Base-by-base conservation (phyloP, 2,888 invertebrate species). In the Phania funesta region DNA sequence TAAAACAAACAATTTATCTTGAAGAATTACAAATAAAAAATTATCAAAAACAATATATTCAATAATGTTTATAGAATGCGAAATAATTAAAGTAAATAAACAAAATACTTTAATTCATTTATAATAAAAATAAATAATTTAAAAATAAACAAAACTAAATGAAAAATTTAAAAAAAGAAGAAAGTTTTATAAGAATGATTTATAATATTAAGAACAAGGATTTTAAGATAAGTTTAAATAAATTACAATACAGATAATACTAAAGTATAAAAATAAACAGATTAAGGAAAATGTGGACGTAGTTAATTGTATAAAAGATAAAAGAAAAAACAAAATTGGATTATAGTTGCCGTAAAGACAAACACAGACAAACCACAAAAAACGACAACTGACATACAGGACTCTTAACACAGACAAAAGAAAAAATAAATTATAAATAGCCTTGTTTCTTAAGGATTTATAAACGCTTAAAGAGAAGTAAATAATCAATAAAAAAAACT, bases 181-280 rank as follows among this genome's bases (percentile, higher is more conserved):
- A 65, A 41, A 79, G 76, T 76, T 80, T 79, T 79, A 71, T 83
- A 80, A 80, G 83, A 67, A 79, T 54, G 75, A 75, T 78, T 79
- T 79, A 54, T 83, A 79, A n/a, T 26, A 60, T 62, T 79, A 79
- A 76, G 71, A 20, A 71, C 48, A 73, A 70, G 50, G 54, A 60
- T 74, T 78, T 82, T 75, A 78, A 64, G 35, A 60, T 80, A 80
- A 83, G 48, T 75, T 62, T 71, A 75, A 83, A 71, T 41, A 44
- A 74, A 64, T 67, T 68, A 62, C 58, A 76, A 52, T 54, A 68
- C 62, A 73, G 56, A 54, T 38, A 70, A 54, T 24, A 38, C 46
- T 68, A 60, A 20, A 62, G 20, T 32, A 74, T 16, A 16, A 0
- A 65, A 56, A 20, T 2, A 26, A 35, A 38, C n/a, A 68, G 64